Evolutionary conservation across 1,140 invertebrate genomes (phyloP).

Genomic region (Zaprionus kolodkinae): DNA sequence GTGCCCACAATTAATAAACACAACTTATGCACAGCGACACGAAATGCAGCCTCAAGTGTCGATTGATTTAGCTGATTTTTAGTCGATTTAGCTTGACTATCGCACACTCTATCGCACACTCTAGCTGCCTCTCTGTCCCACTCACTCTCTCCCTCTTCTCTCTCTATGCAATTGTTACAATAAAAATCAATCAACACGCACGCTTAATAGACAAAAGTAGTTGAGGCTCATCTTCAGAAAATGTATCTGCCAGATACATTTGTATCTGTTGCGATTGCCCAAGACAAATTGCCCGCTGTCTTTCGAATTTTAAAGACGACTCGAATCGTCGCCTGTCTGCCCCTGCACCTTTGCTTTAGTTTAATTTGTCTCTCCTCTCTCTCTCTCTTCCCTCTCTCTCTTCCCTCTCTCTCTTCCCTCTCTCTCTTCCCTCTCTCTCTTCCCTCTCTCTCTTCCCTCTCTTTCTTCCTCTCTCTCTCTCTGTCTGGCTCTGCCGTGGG

Average conservation of each 20-base stretch:
- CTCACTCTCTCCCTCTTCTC: not conserved
- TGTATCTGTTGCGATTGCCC: constrained; percentile 63
- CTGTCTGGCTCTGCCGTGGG: constrained; percentile 55
- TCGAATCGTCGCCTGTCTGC: not conserved
- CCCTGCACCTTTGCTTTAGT: constrained; percentile 34
- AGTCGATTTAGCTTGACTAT: not conserved
- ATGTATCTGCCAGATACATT: constrained; percentile 73
- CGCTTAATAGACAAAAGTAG: constrained; percentile 60
- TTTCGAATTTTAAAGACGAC: constrained; percentile 74
- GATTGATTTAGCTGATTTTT: constrained; percentile 69
- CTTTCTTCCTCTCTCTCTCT: no score
- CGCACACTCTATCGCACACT: not conserved
- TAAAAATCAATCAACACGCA: constrained; percentile 81
- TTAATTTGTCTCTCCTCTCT: constrained; percentile 64
- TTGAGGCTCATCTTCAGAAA: constrained; percentile 42
- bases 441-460: no score
- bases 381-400: no score
- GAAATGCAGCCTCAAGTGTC: constrained; percentile 57
- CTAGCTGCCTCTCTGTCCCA: not conserved
- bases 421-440: constrained; percentile 22
- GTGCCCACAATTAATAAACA: constrained; percentile 70
- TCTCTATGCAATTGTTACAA: constrained; percentile 42
- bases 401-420: no score
- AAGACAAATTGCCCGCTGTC: constrained; percentile 80
- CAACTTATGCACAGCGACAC: constrained; percentile 21